These are phyloP conservation scores for Cinclus cinclus DNA, from an alignment of 2,113 vertebrate genomes.

Conservation along the genomic window DNA sequence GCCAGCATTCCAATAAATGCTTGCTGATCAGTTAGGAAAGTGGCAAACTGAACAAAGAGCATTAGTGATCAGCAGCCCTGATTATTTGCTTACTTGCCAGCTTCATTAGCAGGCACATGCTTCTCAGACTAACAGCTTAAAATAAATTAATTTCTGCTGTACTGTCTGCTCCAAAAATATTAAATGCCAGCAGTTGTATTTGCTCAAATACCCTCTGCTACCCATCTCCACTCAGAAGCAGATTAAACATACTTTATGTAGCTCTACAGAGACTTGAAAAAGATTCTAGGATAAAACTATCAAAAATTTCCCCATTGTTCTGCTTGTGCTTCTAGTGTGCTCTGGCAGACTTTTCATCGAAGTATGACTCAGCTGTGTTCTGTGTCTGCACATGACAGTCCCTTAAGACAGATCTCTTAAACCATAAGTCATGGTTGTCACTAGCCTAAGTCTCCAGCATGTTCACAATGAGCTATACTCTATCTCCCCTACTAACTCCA, in stretches of 20 bases:
- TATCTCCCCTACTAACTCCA: neutral
- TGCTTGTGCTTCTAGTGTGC: neutral
- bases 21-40: neutral
- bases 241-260: neutral
- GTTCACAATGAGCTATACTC: neutral
- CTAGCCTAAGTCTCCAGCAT: neutral
- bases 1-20: neutral
- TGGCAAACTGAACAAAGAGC: neutral
- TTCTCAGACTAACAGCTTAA: neutral
- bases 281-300: neutral
- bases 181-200: neutral
- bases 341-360: neutral
- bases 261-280: neutral
- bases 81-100: neutral
- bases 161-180: neutral
- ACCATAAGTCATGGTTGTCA: neutral
- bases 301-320: neutral
- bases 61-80: neutral
- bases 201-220: neutral
- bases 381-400: neutral
- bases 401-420: neutral
- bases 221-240: neutral
- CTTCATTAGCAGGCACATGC: neutral
- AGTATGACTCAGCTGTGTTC: neutral
- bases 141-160: neutral